Evolutionary conservation across 2,113 vertebrate genomes (phyloP).

Genomic region (Apodemus sylvaticus): DNA sequence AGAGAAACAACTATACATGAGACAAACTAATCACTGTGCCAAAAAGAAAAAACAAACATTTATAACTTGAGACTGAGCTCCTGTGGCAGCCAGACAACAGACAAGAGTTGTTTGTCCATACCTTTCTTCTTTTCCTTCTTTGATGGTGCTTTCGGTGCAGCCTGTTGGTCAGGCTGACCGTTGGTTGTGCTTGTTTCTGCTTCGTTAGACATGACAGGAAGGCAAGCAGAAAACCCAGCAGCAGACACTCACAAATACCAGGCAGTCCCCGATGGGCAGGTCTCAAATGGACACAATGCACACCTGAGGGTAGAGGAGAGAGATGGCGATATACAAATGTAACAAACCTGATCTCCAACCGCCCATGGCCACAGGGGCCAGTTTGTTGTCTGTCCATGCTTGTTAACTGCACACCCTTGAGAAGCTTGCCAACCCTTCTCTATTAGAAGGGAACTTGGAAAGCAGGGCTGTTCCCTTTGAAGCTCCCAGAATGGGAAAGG

Average conservation of each 20-base stretch:
- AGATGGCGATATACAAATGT: not conserved
- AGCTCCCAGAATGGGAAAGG: constrained; percentile 12
- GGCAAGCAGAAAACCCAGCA: constrained; percentile 64
- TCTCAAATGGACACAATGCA: constrained; percentile 72
- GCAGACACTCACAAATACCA: constrained; percentile 30
- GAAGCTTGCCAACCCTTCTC: not conserved
- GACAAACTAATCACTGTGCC: not conserved
- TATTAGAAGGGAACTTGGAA: not conserved
- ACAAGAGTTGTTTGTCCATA: constrained; percentile 78
- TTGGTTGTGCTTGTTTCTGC: constrained; percentile 82
- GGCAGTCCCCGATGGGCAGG: not conserved
- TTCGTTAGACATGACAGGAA: constrained; percentile 90
- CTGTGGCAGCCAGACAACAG: not conserved
- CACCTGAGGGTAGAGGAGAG: constrained; percentile 63
- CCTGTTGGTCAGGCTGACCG: constrained; percentile 83
- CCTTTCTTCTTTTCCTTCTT: constrained; percentile 95
- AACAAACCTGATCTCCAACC: not conserved
- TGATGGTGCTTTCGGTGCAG: constrained; percentile 79
- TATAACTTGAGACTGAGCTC: not conserved
- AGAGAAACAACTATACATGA: not conserved
- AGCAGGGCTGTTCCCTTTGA: constrained; percentile 27
- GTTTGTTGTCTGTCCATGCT: fast-evolving
- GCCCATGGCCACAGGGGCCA: not conserved
- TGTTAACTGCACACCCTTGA: not conserved
- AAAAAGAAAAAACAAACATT: not conserved